phyloP scores from a whole-genome alignment of 2,888 invertebrate species.

The Clitarchus hookeri region DNA sequence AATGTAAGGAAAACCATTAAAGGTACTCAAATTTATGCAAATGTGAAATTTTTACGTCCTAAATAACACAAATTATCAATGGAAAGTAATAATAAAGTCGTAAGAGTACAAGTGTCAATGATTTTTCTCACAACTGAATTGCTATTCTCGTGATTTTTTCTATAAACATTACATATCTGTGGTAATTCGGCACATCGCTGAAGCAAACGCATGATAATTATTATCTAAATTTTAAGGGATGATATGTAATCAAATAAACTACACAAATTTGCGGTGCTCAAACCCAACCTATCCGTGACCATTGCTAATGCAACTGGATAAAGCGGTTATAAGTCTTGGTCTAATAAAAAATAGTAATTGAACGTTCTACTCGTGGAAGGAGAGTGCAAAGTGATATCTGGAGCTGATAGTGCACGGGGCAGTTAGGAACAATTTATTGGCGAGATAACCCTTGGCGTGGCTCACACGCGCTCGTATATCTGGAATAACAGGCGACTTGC shows the following conservation, averaged over 20 bases:
- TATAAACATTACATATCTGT: too few relatives aligned
- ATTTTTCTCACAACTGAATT: too few relatives aligned
- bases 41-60: too few relatives aligned
- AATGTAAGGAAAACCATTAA: too few relatives aligned
- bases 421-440: conserved; percentile 9
- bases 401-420: not conserved
- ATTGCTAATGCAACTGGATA: not conserved
- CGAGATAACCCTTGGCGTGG: not conserved
- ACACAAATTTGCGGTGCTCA: not conserved
- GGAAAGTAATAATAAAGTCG: too few relatives aligned
- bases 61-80: too few relatives aligned
- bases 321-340: not conserved
- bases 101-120: too few relatives aligned
- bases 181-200: too few relatives aligned
- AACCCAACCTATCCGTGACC: not conserved
- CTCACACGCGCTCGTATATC: not conserved
- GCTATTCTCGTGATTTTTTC: too few relatives aligned
- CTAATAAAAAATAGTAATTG: not conserved
- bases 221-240: too few relatives aligned
- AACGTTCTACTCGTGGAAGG: not conserved
- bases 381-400: conserved; percentile 9
- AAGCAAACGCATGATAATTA: too few relatives aligned
- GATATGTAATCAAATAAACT: not conserved
- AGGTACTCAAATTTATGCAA: too few relatives aligned
- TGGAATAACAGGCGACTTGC: not conserved